phyloP scores from a whole-genome alignment of 2,113 vertebrate genomes.

The Thomomys bottae region DNA sequence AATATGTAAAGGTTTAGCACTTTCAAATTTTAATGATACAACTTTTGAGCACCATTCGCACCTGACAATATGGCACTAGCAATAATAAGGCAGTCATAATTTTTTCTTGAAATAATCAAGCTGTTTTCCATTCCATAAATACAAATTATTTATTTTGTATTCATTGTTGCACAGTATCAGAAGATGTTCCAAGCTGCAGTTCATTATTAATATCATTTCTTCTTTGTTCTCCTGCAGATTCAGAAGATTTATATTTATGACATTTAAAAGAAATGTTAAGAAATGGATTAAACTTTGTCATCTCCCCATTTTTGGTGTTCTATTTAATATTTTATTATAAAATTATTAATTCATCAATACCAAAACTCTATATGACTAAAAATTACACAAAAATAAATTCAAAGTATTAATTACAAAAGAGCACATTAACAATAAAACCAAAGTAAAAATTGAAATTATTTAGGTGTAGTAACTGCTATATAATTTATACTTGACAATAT shows the following conservation, averaged over 20 bases:
- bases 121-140: conserved; percentile 79
- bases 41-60: conserved; percentile 76
- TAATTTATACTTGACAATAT: conserved; percentile 25
- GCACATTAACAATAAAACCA: conserved; percentile 55
- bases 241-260: conserved; percentile 81
- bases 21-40: conserved; percentile 72
- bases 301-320: conserved; percentile 65
- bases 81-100: conserved; percentile 76
- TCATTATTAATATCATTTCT: conserved; percentile 81
- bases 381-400: conserved; percentile 44
- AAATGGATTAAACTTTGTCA: conserved; percentile 75
- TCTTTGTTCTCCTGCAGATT: conserved; percentile 81
- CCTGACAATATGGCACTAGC: conserved; percentile 76
- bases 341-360: conserved; percentile 59
- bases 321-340: conserved; percentile 73
- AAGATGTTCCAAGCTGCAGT: conserved; percentile 77
- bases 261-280: conserved; percentile 77
- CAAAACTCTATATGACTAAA: conserved; percentile 59
- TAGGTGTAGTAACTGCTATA: conserved; percentile 12
- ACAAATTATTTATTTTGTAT: conserved; percentile 81
- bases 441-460: conserved; percentile 58
- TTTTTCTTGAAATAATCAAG: conserved; percentile 80
- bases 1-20: conserved; percentile 66
- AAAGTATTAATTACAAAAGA: conserved; percentile 60
- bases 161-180: conserved; percentile 80